A percentile compares a stretch with the other conserved stretches of the same genome.
phyloP scores from a whole-genome alignment of 2,113 vertebrate genomes.

The Sardina pilchardus region DNA sequence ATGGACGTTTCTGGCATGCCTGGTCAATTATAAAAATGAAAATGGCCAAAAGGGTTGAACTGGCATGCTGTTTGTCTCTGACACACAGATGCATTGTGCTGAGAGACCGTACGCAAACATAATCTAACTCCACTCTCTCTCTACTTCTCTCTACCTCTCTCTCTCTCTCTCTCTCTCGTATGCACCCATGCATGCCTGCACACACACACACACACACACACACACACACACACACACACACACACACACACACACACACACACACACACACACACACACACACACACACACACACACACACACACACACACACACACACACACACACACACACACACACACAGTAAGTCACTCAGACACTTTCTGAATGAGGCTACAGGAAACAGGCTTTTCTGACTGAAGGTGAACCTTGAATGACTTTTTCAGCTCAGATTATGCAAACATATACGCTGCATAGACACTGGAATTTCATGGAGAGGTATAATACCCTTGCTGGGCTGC shows the following conservation, averaged over 20 bases:
- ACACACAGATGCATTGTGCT: conserved; percentile 21
- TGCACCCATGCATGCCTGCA: too few relatives aligned
- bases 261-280: neutral
- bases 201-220: conserved; percentile 22
- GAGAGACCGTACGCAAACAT: neutral
- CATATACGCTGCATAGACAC: neutral
- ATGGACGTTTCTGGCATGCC: conserved; percentile 46
- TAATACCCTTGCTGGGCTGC: too few relatives aligned
- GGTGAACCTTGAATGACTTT: conserved; percentile 5
- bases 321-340: neutral
- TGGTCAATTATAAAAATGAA: conserved; percentile 52
- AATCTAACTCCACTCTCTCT: neutral
- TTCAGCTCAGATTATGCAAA: neutral
- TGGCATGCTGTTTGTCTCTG: conserved; percentile 14
- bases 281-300: neutral
- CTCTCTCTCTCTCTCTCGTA: too few relatives aligned
- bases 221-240: neutral
- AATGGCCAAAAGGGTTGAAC: conserved; percentile 38
- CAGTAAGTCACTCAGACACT: neutral
- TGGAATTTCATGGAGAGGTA: neutral
- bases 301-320: neutral
- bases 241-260: neutral
- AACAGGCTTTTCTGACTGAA: neutral
- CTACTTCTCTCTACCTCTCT: too few relatives aligned
- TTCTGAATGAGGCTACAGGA: neutral